Evolutionary conservation across 2,113 vertebrate species (phyloP).

Genomic region (Cheirogaleus medius): DNA sequence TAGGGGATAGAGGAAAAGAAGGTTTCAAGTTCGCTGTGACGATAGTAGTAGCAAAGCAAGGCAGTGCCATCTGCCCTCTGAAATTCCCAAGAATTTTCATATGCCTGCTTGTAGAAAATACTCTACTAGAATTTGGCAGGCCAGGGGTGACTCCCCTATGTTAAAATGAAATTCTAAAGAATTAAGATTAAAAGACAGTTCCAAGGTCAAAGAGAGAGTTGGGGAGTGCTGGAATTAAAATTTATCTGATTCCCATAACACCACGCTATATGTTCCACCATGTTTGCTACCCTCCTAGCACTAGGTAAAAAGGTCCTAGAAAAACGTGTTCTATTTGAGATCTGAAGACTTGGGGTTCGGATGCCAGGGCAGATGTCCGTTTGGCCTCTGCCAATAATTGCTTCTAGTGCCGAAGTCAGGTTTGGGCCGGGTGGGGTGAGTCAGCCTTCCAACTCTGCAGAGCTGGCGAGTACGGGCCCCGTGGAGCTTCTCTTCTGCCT

Average conservation of each 20-base stretch:
- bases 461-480: background rate
- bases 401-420: background rate
- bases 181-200: background rate
- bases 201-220: background rate
- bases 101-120: background rate
- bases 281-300: background rate
- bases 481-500: background rate
- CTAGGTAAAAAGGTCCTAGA: background rate
- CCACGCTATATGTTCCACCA: background rate
- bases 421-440: background rate
- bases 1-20: background rate
- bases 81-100: background rate
- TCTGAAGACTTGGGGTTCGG: background rate
- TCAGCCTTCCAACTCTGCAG: background rate
- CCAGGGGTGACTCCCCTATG: background rate
- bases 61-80: background rate
- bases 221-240: background rate
- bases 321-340: background rate
- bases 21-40: background rate
- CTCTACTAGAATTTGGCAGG: background rate
- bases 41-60: background rate
- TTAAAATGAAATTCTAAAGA: conserved; percentile 30
- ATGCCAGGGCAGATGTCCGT: background rate
- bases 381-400: background rate
- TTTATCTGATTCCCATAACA: background rate